Conservation (phyloP, 1,140 invertebrate species). For the Hycleus phaleratus region DNA sequence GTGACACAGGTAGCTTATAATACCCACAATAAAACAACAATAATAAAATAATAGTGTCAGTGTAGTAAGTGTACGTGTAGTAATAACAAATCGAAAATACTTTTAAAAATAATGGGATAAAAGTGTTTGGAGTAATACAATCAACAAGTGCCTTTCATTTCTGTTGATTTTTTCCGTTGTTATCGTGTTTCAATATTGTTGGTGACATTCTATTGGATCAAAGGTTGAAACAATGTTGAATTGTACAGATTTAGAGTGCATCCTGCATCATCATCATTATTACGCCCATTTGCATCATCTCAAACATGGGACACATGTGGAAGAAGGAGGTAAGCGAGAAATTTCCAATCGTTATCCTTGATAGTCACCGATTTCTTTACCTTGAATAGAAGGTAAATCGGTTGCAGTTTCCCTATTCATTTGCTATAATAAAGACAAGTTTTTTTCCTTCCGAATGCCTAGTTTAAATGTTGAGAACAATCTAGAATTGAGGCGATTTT, state of each 20-base stretch:
- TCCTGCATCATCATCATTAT: constrained; percentile 65
- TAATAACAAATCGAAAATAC: not conserved
- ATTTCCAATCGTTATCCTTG: constrained; percentile 8
- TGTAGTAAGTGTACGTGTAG: not conserved
- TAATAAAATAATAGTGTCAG: too few species aligned
- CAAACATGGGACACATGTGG: constrained; percentile 46
- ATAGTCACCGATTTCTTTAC: constrained; percentile 15
- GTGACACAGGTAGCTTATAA: too few species aligned
- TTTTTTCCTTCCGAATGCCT: too few species aligned
- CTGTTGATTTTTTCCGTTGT: not conserved
- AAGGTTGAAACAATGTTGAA: constrained; percentile 52
- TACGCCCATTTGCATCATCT: constrained; percentile 63
- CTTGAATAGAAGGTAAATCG: constrained; percentile 21
- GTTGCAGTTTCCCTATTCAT: constrained; percentile 9
- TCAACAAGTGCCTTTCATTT: not conserved
- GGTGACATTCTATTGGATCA: constrained; percentile 10
- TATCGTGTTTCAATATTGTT: not conserved
- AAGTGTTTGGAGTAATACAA: not conserved
- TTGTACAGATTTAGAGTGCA: constrained; percentile 68
- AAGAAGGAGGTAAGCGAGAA: constrained; percentile 41
- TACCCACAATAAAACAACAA: too few species aligned
- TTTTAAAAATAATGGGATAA: constrained; percentile 5
- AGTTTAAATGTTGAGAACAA: too few species aligned
- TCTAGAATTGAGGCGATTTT: too few species aligned
- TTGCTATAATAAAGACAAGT: not conserved